phyloP scores from a whole-genome alignment of 2,888 invertebrate species.

The Antheraea assamensis region DNA sequence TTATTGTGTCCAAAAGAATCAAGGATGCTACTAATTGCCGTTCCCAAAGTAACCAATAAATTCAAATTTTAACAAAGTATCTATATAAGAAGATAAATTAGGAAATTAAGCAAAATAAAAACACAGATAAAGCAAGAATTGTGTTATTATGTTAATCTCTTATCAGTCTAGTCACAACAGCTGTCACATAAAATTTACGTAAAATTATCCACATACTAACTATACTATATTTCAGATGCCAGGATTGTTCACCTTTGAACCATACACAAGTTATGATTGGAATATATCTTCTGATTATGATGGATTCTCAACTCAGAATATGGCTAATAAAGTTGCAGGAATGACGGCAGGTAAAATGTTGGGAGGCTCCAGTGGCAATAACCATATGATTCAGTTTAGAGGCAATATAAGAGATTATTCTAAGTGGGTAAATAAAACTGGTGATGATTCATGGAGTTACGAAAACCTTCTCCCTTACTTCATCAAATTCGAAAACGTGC shows the following conservation, averaged over 20 bases:
- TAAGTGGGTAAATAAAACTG: constrained; percentile 38
- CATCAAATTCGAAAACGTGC: constrained; percentile 43
- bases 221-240: constrained; percentile 38
- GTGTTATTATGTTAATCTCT: too few relatives aligned
- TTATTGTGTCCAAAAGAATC: too few relatives aligned
- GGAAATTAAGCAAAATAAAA: too few relatives aligned
- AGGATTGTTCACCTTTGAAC: constrained; percentile 35
- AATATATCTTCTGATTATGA: constrained; percentile 41
- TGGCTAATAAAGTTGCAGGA: constrained; percentile 23
- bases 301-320: constrained; percentile 34
- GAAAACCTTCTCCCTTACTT: constrained; percentile 42
- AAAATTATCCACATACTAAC: background rate
- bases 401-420: constrained; percentile 42
- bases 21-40: too few relatives aligned
- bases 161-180: too few relatives aligned
- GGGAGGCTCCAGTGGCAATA: constrained; percentile 49
- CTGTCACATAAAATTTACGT: background rate
- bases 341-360: constrained; percentile 50
- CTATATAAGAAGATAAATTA: too few relatives aligned
- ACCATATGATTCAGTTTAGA: constrained; percentile 41
- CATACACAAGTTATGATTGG: constrained; percentile 38
- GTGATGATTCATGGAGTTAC: constrained; percentile 43
- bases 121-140: too few relatives aligned
- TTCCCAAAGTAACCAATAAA: too few relatives aligned
- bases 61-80: too few relatives aligned